phyloP scores from a whole-genome alignment of 2,113 vertebrate species.

The Sciurus niger region DNA sequence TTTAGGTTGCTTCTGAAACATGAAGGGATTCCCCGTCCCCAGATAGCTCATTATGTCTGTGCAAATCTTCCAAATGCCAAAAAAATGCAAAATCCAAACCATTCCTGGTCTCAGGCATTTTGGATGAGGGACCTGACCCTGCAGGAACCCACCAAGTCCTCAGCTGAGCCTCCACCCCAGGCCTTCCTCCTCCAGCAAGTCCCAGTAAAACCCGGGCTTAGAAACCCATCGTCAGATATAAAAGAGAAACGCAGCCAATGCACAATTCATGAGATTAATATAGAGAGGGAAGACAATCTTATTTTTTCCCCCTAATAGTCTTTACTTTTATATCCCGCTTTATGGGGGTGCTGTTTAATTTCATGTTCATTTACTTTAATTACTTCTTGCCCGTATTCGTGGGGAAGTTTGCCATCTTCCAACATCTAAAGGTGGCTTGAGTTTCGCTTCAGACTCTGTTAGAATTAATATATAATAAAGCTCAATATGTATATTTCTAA shows the following conservation, averaged over 20 bases:
- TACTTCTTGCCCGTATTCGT: conserved; percentile 76
- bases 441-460: conserved; percentile 74
- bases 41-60: not conserved
- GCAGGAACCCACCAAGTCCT: not conserved
- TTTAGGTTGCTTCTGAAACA: no score
- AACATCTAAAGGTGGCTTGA: conserved; percentile 76
- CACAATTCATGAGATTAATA: conserved; percentile 79
- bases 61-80: not conserved
- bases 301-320: conserved; percentile 71
- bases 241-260: conserved; percentile 73
- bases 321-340: conserved; percentile 80
- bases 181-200: conserved; percentile 16
- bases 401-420: conserved; percentile 73
- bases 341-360: conserved; percentile 82
- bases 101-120: not conserved
- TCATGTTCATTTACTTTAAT: conserved; percentile 84
- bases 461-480: conserved; percentile 81
- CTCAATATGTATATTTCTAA: conserved; percentile 72
- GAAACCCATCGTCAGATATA: conserved; percentile 81
- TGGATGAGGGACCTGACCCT: not conserved
- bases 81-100: not conserved
- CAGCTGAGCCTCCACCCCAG: not conserved
- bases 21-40: not conserved
- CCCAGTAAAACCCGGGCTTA: conserved; percentile 67
- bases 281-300: conserved; percentile 75